Conservation (phyloP, 2,113 vertebrate species). For the Deroptyus accipitrinus region DNA sequence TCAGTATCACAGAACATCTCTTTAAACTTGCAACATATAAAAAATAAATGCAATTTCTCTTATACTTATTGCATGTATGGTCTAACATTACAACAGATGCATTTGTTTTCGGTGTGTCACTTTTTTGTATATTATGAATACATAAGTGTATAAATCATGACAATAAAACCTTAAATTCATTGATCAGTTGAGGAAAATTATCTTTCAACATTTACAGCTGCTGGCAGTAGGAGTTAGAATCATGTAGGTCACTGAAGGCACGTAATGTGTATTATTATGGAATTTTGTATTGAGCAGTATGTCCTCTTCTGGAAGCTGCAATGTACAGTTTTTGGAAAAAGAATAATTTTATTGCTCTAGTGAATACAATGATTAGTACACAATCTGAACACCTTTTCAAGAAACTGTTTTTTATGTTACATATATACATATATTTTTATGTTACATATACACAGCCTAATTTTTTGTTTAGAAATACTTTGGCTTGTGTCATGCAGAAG, state of each 20-base stretch:
- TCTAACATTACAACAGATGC: not conserved
- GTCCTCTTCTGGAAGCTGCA: not conserved
- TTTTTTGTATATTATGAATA: not conserved
- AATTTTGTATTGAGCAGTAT: not conserved
- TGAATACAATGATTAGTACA: not conserved
- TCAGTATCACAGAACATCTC: not conserved
- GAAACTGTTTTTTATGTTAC: not conserved
- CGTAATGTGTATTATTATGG: not conserved
- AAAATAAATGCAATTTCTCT: not conserved
- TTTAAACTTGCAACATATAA: not conserved
- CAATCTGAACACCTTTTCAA: not conserved
- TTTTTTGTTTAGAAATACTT: not conserved
- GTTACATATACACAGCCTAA: not conserved
- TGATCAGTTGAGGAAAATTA: not conserved
- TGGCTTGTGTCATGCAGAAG: not conserved
- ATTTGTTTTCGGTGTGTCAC: not conserved
- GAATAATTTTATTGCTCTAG: not conserved
- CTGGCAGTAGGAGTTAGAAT: not conserved
- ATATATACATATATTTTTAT: not conserved
- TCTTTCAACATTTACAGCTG: not conserved
- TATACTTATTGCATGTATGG: too few species aligned
- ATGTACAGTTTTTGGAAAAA: not conserved
- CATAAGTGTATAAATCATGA: not conserved
- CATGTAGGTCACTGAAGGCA: not conserved
- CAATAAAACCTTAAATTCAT: not conserved